Base-by-base conservation (phyloP, 2,113 vertebrate genomes). In the Chaetura pelagica region DNA sequence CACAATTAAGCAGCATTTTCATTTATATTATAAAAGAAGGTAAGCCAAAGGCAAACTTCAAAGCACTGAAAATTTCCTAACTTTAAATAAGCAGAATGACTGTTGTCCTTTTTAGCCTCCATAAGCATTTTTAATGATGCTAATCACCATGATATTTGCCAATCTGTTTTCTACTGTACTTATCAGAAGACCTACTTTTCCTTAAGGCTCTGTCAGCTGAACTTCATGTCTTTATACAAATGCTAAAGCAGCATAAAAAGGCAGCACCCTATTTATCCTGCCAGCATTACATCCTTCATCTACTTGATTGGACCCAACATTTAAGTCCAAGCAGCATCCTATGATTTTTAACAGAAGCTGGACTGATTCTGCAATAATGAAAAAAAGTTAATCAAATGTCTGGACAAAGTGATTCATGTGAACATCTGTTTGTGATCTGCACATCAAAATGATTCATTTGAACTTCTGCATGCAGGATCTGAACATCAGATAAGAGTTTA, bases 11-110 rank as follows among this genome's bases (percentile, higher is more conserved):
- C 40, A 74, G 46, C 64, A 81, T 91, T 95, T 95, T 87, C 49
- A 84, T 91, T 93, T 85, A 5, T 67, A 83, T 93, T 93, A 34
- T 18, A 81, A 79, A 32, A 48, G 44, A 82, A 69, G 46, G 61
- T n/a, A 81, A 88, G 63, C 69, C 81, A 92, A 91, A 94, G 62
- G 66, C 71, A 96, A 91, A 82, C 94, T 92, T 93, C 81, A 96
- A 94, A 87, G 86, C 59, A 49, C 17, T 40, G 72, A 72, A 84
- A 51, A 74, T 55, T 49, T 92, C 55, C 74, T 83, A 35, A 75
- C 59, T 81, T 55, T 81, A 73, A 92, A 75, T 66, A 73, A 96
- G 93, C 93, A 94, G 49, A 94, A 90, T 23, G 61, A 51, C 72
- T 79, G 77, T 62, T 87, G 87, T 79, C 40, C 32, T 58, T 91